These are phyloP conservation scores for Arnoldichthys spilopterus DNA, from an alignment of 2,797 vertebrate species.

Conservation along the genomic window DNA sequence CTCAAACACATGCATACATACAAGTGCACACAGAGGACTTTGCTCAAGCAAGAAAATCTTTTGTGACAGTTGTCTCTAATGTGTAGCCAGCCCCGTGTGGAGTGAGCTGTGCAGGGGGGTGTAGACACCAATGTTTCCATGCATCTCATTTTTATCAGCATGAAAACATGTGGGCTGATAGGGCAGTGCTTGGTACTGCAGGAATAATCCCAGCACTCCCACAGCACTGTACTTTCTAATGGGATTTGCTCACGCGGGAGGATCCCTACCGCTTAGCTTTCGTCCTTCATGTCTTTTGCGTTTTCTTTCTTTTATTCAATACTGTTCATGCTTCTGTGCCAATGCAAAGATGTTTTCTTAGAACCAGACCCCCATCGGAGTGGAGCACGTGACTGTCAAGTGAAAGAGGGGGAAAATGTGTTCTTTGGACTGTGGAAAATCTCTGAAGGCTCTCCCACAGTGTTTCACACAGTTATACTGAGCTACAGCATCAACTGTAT, in stretches of 20 bases:
- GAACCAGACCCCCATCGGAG: constrained; percentile 17
- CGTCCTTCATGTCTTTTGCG: constrained; percentile 32
- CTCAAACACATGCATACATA: background rate
- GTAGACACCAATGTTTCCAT: constrained; percentile 60
- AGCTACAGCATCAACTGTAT: background rate
- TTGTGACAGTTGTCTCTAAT: constrained; percentile 65
- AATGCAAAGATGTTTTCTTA: constrained; percentile 31
- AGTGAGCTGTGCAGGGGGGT: constrained; percentile 54
- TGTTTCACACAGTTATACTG: background rate
- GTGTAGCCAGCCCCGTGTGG: constrained; percentile 62
- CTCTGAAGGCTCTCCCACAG: background rate
- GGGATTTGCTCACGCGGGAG: constrained; percentile 39
- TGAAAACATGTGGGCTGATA: constrained; percentile 62
- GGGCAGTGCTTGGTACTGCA: constrained; percentile 48
- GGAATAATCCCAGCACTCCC: constrained; percentile 45
- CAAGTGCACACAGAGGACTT: constrained; percentile 40
- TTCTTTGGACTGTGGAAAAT: constrained; percentile 15
- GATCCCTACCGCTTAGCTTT: constrained; percentile 21
- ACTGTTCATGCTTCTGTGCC: constrained; percentile 39
- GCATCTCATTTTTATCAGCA: constrained; percentile 65
- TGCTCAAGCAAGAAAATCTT: constrained; percentile 58
- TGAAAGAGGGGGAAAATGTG: constrained; percentile 5
- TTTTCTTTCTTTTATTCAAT: constrained; percentile 34
- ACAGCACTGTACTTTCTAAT: constrained; percentile 40
- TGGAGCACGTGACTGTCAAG: constrained; percentile 15